phyloP scores from a whole-genome alignment of 2,113 vertebrate species.

The Carollia perspicillata region DNA sequence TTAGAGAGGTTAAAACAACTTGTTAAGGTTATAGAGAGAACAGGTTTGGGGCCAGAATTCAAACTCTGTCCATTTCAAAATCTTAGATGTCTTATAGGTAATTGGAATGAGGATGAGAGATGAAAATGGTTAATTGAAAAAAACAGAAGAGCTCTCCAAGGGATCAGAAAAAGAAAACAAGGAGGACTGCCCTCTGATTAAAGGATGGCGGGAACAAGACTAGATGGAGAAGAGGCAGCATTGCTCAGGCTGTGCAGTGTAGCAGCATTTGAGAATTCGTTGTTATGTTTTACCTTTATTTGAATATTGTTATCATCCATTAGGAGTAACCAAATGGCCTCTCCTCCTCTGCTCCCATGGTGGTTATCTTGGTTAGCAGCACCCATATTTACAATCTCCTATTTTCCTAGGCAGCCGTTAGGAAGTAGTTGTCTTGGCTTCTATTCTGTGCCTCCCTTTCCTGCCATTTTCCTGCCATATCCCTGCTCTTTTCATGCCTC shows the following conservation, averaged over 20 bases:
- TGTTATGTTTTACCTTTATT: neutral
- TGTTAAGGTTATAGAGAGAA: neutral
- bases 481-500: neutral
- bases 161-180: neutral
- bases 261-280: neutral
- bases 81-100: neutral
- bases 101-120: neutral
- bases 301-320: rapidly evolving
- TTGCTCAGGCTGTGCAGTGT: too few relatives aligned
- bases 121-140: neutral
- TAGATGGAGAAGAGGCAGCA: rapidly evolving
- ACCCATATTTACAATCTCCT: neutral
- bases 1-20: neutral
- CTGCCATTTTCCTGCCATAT: neutral
- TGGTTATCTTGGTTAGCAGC: neutral
- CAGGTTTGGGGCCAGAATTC: neutral
- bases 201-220: neutral
- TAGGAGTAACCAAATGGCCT: neutral
- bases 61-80: neutral
- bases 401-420: neutral
- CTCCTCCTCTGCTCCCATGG: neutral
- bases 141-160: neutral
- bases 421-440: neutral
- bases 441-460: neutral
- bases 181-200: neutral